A percentile compares a stretch with the other conserved stretches of the same genome.
These are phyloP conservation scores for Pithys albifrons DNA, from an alignment of 2,113 vertebrate genomes.

Conservation along the genomic window DNA sequence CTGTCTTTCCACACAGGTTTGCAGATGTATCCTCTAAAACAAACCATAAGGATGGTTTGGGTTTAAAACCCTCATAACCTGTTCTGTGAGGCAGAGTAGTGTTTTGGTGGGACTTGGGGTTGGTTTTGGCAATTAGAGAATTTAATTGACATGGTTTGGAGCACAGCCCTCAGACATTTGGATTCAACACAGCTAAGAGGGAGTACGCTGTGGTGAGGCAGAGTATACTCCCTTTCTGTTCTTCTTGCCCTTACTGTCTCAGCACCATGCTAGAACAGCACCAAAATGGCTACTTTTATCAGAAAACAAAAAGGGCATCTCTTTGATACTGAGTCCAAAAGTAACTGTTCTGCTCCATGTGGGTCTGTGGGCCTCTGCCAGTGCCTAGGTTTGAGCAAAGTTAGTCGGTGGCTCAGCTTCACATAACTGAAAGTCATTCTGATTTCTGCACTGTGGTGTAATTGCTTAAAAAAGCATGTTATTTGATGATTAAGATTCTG, in stretches of 20 bases:
- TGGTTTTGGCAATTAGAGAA: background rate
- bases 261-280: background rate
- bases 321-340: background rate
- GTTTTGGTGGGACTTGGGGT: background rate
- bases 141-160: background rate
- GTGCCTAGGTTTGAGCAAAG: slow-evolving; percentile 50
- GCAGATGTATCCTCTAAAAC: background rate
- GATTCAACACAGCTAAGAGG: background rate
- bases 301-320: background rate
- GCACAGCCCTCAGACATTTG: background rate
- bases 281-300: background rate
- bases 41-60: background rate
- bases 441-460: slow-evolving; percentile 73
- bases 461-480: slow-evolving; percentile 77
- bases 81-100: background rate
- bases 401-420: slow-evolving; percentile 59
- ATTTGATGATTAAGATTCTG: slow-evolving; percentile 93
- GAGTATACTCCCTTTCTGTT: background rate
- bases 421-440: slow-evolving; percentile 73
- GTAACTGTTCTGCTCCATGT: background rate
- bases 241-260: background rate
- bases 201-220: background rate
- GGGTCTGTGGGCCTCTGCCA: background rate
- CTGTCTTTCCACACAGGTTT: background rate
- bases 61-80: background rate